Percentiles rank a stretch among this genome's conserved stretches.
Evolutionary conservation across 35 echinoderm and acorn worm genomes (phyloP).

Genomic region (Apostichopus parvimensis): DNA sequence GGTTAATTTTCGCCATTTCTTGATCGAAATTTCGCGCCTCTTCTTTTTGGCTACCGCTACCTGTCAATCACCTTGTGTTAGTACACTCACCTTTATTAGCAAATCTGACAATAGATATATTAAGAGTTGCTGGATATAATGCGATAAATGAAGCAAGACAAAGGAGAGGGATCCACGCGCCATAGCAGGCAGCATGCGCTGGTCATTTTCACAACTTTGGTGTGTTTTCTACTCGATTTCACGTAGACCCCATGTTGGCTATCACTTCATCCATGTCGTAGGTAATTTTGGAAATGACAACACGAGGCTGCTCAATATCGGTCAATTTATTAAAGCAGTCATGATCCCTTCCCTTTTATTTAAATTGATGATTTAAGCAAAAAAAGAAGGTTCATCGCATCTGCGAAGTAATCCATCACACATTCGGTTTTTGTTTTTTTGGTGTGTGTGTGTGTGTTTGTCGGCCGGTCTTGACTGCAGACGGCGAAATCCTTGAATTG

Average conservation of each 20-base stretch:
- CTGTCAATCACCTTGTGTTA: slow-evolving; percentile 50
- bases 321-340: slow-evolving; percentile 26
- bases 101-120: background rate
- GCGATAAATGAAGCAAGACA: slow-evolving; percentile 52
- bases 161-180: background rate
- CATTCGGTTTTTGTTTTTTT: no score
- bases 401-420: no score
- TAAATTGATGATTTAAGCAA: background rate
- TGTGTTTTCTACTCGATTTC: background rate
- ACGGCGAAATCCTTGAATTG: no score
- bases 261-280: no score
- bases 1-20: slow-evolving; percentile 58
- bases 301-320: slow-evolving; percentile 20
- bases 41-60: slow-evolving; percentile 52
- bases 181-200: slow-evolving; percentile 4
- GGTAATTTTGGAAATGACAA: slow-evolving; percentile 27
- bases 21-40: slow-evolving; percentile 66
- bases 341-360: background rate
- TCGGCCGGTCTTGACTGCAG: no score
- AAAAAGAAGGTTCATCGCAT: background rate
- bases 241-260: slow-evolving; percentile 3
- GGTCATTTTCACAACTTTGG: slow-evolving; percentile 47
- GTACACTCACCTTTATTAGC: slow-evolving; percentile 48
- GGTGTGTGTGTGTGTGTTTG: no score
- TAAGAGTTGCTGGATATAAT: slow-evolving; percentile 17